Conservation (phyloP, 2,113 vertebrate genomes). For the Pteropus alecto region DNA sequence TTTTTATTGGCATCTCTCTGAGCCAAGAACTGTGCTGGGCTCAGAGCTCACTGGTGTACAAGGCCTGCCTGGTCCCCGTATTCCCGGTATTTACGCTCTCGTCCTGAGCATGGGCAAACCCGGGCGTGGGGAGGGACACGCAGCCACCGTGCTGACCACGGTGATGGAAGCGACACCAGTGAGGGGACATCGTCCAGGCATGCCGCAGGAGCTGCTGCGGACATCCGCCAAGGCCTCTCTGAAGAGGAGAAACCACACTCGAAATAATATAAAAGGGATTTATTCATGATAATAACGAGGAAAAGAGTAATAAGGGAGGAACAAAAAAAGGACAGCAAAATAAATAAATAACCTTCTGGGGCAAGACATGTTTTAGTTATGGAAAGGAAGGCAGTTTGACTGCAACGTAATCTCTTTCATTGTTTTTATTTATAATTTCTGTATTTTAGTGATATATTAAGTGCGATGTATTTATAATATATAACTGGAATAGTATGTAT, state of each 20-base stretch:
- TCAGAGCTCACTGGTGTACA: not conserved
- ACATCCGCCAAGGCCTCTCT: not conserved
- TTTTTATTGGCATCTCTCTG: not conserved
- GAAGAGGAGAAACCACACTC: not conserved
- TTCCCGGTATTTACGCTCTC: not conserved
- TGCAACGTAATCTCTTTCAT: not conserved
- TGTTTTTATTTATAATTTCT: not conserved
- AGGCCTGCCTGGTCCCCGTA: not conserved
- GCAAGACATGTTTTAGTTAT: not conserved
- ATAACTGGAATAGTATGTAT: not conserved
- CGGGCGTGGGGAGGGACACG: not conserved
- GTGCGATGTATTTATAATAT: not conserved
- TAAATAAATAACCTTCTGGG: not conserved
- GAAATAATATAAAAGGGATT: not conserved
- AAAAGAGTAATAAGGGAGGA: not conserved
- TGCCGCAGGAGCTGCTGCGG: rapidly evolving
- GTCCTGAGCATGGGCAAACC: not conserved
- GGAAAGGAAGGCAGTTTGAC: not conserved
- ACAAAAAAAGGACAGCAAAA: not conserved
- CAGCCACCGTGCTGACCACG: not conserved
- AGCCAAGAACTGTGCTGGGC: not conserved
- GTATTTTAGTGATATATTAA: not conserved
- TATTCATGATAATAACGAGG: not conserved
- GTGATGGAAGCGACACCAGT: not conserved
- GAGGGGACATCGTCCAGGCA: no score